Evolutionary conservation across 1,140 invertebrate species (phyloP).

Genomic region (Aphaenogaster floridana): DNA sequence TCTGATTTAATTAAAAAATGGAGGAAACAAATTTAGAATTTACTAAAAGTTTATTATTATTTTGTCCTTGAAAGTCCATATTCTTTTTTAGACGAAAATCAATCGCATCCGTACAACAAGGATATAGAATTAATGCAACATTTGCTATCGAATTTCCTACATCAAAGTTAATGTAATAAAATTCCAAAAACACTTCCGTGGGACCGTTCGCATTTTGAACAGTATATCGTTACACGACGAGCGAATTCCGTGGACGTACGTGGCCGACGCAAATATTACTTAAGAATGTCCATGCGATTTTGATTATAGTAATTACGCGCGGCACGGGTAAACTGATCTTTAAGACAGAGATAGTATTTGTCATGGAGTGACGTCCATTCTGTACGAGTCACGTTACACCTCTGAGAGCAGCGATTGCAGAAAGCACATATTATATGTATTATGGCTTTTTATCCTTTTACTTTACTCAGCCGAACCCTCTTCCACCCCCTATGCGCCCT

Average conservation of each 20-base stretch:
- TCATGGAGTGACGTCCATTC: conserved; percentile 75
- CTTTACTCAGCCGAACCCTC: conserved; percentile 15
- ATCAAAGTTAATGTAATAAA: background rate
- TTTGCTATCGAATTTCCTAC: background rate
- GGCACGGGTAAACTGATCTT: conserved; percentile 81
- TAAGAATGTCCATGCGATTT: conserved; percentile 73
- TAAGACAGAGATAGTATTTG: conserved; percentile 77
- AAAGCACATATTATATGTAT: conserved; percentile 68
- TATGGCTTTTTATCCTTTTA: conserved; percentile 51
- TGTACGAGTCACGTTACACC: conserved; percentile 76
- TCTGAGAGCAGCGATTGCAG: conserved; percentile 60
- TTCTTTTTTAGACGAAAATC: background rate
- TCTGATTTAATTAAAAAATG: background rate
- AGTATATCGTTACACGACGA: conserved; percentile 16
- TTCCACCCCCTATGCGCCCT: background rate
- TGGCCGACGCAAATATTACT: conserved; percentile 72
- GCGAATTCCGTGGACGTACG: conserved; percentile 37
- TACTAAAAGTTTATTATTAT: background rate
- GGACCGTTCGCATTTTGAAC: conserved; percentile 18
- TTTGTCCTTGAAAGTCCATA: background rate
- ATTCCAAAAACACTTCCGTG: background rate
- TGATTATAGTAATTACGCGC: conserved; percentile 80
- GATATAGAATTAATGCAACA: background rate
- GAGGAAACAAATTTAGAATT: background rate
- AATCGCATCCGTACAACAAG: background rate